phyloP scores from a whole-genome alignment of 2,888 invertebrate genomes.

The Temnothorax rugatulus region DNA sequence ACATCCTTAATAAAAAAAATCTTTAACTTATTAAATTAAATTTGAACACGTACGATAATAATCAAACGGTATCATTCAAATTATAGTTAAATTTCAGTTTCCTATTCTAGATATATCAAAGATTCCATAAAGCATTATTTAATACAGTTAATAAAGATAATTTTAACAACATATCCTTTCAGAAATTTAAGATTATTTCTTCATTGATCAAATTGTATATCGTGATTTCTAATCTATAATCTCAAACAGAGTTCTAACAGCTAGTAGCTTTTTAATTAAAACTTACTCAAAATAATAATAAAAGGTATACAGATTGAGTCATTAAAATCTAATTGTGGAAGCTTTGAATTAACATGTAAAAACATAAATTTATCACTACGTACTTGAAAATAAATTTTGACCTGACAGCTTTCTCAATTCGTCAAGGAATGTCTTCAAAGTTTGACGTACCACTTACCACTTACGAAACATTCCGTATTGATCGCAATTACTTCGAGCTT shows the following conservation, averaged over 20 bases:
- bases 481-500: constrained; percentile 25
- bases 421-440: background rate
- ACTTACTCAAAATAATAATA: background rate
- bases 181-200: background rate
- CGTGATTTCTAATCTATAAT: background rate
- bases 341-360: background rate
- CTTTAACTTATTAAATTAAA: background rate
- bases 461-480: constrained; percentile 38
- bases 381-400: background rate
- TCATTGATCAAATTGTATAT: background rate
- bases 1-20: background rate
- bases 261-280: background rate
- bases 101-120: background rate
- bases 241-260: background rate
- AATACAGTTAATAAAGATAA: background rate
- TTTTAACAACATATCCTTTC: background rate
- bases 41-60: background rate
- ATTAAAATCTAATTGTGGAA: background rate
- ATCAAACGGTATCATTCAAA: background rate
- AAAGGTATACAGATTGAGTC: background rate
- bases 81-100: background rate
- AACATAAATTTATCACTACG: background rate
- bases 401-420: background rate
- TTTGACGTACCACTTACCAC: background rate
- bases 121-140: background rate